Evolutionary conservation across 2,113 vertebrate species (phyloP), one percentile per base, ranked within the genome.

Genomic region (Anhinga rufa): DNA sequence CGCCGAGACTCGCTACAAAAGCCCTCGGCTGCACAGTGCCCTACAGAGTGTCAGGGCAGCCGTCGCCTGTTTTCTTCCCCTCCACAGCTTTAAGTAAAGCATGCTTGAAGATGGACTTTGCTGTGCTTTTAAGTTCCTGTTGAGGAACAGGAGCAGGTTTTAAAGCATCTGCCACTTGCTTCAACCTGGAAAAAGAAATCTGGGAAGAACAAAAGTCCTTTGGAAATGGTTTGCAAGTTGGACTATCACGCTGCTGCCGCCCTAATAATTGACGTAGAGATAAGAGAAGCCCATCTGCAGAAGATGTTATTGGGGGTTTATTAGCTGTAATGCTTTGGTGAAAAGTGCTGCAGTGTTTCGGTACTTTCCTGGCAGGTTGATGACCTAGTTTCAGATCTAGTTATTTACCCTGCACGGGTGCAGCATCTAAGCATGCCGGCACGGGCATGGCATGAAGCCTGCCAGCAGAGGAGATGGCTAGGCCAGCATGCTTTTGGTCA

Each of bases 341-440:
- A 74, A 7, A 75, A 90, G 76, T 10, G 6, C 83, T 31, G 93
- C 68, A 52, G 92, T 79, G 52, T 80, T 90, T 93, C 29, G n/a
- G 88, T 92, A 72, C 84, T 96, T 93, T 70, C 76, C 77, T 85
- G 48, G 77, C 21, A 4, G 69, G 25, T 88, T 91, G 91, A 34
- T 95, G 80, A 70, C 60, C 94, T 97, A 86, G 70, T 97, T 95
- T 97, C 94, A 90, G 88, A 86, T 82, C 17, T 65, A 36, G 5
- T 40, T 83, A 46, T 91, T 88, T 42, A 46, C 51, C 58, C 75
- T 62, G 77, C 15, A 24, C 2, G 55, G 54, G 46, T 91, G 65
- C 66, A 84, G 86, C 15, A 2, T 25, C 64, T 64, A 32, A 51
- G 51, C 5, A 16, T 87, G 83, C 81, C 1, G 9, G 48, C 61